Evolutionary conservation across 2,797 vertebrate species (phyloP), one percentile per base, ranked within the genome.

Genomic region (Margarornis squamiger): DNA sequence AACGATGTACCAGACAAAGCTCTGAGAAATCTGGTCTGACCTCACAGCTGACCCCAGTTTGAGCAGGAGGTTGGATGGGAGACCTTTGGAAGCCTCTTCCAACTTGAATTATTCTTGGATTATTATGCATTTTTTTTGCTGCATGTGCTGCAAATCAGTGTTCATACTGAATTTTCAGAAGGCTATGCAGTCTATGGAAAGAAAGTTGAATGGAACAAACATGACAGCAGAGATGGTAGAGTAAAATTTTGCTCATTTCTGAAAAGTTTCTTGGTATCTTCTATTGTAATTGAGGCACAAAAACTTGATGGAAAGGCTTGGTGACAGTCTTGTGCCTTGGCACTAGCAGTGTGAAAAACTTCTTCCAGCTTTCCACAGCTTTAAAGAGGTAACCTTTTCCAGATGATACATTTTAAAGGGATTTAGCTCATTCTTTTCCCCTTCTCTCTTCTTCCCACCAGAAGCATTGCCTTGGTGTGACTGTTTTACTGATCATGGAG

Each of bases 341-440:
- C 67, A 76, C 24, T 68, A 68, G 29, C 24, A 38, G 30, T 26
- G 39, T n/a, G n/a, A 70, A 80, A 29, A 80, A 32, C 24, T 65
- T 24, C 61, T 63, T 77, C 83, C 46, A 81, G 34, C 61, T 71
- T 70, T 71, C 54, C 17, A 39, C 45, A 38, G 29, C 34, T 58
- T 9, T 61, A 77, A 90, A 70, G 61, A 73, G 54, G 58, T 34
- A 74, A 49, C 51, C 45, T 82, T 11, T 11, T 96, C 93, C 73
- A 63, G 24, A 88, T 77, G 58, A 78, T 21, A 48, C 54, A 55
- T 7, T 78, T 92, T 92, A 96, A 97, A 97, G 75, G 75, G 27
- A 26, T 17, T 80, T 55, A 93, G 75, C 58, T 65, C 73, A 86
- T 94, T 92, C 85, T 96, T 90, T 84, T 85, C 36, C 7, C 20